Conservation (phyloP, 53 echinoderm and acorn worm genomes). For the Temnopleurus reevesii region DNA sequence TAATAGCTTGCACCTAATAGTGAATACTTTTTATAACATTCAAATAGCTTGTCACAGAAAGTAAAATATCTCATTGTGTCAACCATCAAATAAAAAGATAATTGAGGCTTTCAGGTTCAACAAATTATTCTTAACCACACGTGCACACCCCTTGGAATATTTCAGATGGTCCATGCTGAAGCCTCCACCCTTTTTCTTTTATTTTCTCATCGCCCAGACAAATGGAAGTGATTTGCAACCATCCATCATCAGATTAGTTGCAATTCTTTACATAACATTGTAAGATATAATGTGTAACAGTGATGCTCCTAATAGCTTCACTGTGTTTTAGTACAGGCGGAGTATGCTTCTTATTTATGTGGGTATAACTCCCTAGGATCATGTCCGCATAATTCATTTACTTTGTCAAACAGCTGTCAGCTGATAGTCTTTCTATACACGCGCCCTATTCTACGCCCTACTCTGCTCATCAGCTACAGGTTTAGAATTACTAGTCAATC, state of each 20-base stretch:
- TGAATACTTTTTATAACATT: no score
- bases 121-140: no score
- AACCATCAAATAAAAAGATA: no score
- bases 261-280: conserved; percentile 26
- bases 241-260: conserved; percentile 21
- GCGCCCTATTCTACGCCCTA: not conserved
- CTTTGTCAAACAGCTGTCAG: conserved; percentile 54
- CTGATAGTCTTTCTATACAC: conserved; percentile 22
- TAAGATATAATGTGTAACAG: conserved; percentile 3
- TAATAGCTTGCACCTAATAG: no score
- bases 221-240: conserved; percentile 32
- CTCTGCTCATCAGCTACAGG: not conserved
- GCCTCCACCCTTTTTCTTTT: not conserved
- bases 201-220: not conserved
- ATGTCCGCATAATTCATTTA: conserved; percentile 58
- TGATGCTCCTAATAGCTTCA: conserved; percentile 11
- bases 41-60: no score
- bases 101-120: no score
- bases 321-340: not conserved
- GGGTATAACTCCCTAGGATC: conserved; percentile 52
- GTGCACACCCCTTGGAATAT: no score
- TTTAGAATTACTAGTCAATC: not conserved
- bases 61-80: not conserved
- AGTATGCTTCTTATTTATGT: conserved; percentile 54
- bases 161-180: not conserved